A percentile compares a stretch with the other conserved stretches of the same genome.
phyloP scores from a whole-genome alignment of 2,113 vertebrate genomes.

The Raphicerus campestris region DNA sequence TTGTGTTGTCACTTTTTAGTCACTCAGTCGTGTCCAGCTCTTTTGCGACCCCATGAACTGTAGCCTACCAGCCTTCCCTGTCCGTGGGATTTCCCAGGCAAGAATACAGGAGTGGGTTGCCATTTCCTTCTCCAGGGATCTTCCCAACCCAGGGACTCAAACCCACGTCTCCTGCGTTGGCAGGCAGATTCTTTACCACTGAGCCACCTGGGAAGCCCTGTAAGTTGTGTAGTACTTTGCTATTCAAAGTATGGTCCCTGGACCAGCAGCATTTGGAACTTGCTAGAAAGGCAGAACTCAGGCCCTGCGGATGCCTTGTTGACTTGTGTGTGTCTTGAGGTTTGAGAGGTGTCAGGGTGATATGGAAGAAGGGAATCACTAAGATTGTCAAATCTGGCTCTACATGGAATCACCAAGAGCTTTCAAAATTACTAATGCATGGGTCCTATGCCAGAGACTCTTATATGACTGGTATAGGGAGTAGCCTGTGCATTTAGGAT shows the following conservation, averaged over 20 bases:
- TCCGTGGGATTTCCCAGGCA: background rate
- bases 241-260: background rate
- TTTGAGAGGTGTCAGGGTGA: background rate
- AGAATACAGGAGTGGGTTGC: background rate
- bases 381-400: background rate
- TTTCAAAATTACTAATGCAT: background rate
- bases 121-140: background rate
- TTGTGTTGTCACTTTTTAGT: background rate
- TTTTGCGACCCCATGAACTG: background rate
- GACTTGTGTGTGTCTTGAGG: background rate
- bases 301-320: background rate
- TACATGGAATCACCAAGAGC: background rate
- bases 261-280: background rate
- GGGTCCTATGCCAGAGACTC: background rate
- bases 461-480: background rate
- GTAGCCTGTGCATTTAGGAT: background rate
- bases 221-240: background rate
- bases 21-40: background rate
- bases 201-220: background rate
- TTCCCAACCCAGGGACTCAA: background rate
- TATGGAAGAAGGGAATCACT: background rate
- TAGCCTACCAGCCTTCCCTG: background rate
- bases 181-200: background rate
- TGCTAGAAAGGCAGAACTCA: background rate
- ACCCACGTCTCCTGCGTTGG: rapidly evolving